These are phyloP conservation scores for Lathronympha strigana DNA, from an alignment of 2,888 invertebrate genomes.

Conservation along the genomic window DNA sequence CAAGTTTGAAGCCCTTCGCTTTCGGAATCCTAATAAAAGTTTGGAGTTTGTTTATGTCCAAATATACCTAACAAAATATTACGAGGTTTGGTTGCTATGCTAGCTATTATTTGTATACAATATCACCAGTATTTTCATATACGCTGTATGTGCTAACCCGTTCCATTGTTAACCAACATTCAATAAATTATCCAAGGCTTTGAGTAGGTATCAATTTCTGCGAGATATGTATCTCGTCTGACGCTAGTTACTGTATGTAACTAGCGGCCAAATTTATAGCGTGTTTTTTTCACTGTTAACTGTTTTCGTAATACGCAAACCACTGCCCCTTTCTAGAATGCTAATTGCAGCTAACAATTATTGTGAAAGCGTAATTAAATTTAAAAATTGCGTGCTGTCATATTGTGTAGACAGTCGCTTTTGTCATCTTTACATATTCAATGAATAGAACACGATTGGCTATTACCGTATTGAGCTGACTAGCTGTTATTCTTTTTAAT, in stretches of 20 bases:
- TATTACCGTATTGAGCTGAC: slow-evolving; percentile 5
- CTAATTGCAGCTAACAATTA: slow-evolving; percentile 33
- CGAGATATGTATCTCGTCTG: neutral
- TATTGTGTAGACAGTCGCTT: slow-evolving; percentile 17
- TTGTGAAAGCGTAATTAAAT: slow-evolving; percentile 36
- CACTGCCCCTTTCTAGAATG: slow-evolving; percentile 37
- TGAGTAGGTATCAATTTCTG: neutral
- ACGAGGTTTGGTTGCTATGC: no score
- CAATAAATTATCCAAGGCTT: neutral
- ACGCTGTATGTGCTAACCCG: neutral
- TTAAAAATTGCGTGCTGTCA: slow-evolving; percentile 22
- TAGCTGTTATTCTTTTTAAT: neutral
- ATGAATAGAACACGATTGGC: slow-evolving; percentile 18
- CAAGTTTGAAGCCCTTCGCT: no score
- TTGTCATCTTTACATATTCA: slow-evolving; percentile 17
- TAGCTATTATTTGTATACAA: no score
- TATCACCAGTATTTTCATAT: no score
- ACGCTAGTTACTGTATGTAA: neutral
- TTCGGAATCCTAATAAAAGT: no score
- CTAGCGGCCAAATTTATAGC: neutral
- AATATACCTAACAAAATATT: no score
- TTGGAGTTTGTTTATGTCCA: no score
- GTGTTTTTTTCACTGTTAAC: slow-evolving; percentile 3
- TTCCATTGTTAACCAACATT: neutral
- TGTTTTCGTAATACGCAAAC: slow-evolving; percentile 40